Evolutionary conservation across 2,797 vertebrate genomes (phyloP).

Genomic region (Intellagama lesueurii): DNA sequence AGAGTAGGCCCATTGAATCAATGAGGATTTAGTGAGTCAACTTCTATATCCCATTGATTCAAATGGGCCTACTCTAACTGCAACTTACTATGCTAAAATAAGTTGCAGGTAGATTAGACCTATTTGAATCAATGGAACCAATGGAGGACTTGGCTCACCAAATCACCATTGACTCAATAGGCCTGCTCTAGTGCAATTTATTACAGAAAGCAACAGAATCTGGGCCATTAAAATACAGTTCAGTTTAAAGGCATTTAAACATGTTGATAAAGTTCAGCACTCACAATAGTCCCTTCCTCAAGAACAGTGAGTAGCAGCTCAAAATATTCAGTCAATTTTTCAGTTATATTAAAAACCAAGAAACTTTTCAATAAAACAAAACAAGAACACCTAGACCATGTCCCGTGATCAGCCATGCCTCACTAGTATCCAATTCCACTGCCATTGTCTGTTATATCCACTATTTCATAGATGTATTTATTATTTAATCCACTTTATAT

Average conservation of each 20-base stretch:
- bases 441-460: background rate
- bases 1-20: no score
- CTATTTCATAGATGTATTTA: background rate
- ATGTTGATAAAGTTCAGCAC: background rate
- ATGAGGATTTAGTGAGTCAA: no score
- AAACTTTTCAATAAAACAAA: background rate
- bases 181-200: no score
- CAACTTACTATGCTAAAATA: no score
- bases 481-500: background rate
- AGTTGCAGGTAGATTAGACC: no score
- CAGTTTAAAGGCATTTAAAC: background rate
- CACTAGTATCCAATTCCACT: background rate
- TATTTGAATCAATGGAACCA: no score
- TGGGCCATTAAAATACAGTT: background rate
- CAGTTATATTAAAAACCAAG: background rate
- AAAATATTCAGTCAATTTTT: background rate
- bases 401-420: background rate
- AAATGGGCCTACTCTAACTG: no score
- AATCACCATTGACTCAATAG: no score
- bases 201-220: no score
- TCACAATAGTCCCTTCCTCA: background rate
- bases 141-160: no score
- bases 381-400: background rate
- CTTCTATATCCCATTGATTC: no score
- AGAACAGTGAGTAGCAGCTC: background rate